Conservation (phyloP, 1,140 invertebrate genomes). For the Bombus consobrinus region DNA sequence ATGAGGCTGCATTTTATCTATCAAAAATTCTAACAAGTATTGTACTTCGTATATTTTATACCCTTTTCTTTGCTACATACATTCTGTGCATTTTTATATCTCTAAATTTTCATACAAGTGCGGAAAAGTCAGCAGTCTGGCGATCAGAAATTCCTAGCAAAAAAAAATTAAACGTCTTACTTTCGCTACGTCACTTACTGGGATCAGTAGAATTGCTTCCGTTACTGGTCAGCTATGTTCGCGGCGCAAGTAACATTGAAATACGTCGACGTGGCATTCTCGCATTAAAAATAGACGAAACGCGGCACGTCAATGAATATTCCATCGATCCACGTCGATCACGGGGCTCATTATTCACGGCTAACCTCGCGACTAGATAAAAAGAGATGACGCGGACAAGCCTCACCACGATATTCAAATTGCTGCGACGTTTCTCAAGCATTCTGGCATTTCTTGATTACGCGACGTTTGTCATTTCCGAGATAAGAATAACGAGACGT, state of each 20-base stretch:
- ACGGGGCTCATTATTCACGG: conserved; percentile 23
- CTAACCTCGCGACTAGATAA: conserved; percentile 9
- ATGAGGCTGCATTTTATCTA: too few relatives aligned
- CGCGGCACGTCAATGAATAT: conserved; percentile 22
- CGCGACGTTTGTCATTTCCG: not conserved
- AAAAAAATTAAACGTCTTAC: not conserved
- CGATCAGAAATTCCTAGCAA: not conserved
- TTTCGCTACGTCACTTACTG: not conserved
- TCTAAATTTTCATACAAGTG: too few relatives aligned
- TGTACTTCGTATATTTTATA: too few relatives aligned
- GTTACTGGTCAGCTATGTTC: not conserved
- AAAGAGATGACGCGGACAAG: conserved; percentile 26
- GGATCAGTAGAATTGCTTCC: not conserved
- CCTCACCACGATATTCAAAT: conserved; percentile 48
- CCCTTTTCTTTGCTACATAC: too few relatives aligned
- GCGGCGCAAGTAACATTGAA: conserved; percentile 5
- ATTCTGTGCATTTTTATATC: too few relatives aligned
- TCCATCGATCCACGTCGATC: not conserved
- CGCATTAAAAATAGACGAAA: conserved; percentile 27
- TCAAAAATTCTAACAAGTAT: too few relatives aligned
- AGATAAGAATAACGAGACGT: conserved; percentile 23
- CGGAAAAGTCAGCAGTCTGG: too few relatives aligned
- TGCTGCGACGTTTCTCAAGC: not conserved
- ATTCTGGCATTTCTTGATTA: conserved; percentile 6
- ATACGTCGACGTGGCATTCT: conserved; percentile 7